These are phyloP conservation scores for Allobates femoralis DNA, from an alignment of 2,797 vertebrate genomes.

Conservation along the genomic window DNA sequence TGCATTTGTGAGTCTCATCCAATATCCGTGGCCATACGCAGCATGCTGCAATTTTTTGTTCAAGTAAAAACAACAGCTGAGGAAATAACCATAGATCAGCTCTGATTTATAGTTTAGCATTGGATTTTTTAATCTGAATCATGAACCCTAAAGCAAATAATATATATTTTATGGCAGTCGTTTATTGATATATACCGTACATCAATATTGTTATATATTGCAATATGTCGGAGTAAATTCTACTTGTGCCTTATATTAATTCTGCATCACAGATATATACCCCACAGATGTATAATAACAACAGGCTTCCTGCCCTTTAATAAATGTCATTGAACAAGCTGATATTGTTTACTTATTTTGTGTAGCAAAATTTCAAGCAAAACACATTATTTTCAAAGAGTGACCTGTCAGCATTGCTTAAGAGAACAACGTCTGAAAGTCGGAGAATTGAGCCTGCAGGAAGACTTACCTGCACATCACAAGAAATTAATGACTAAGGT, in stretches of 20 bases:
- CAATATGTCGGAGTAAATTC: background rate
- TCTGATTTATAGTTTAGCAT: no score
- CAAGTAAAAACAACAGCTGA: no score
- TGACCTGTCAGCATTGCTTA: slow-evolving; percentile 60
- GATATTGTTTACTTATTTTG: slow-evolving; percentile 52
- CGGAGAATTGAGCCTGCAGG: slow-evolving; percentile 24
- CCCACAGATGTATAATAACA: slow-evolving; percentile 49
- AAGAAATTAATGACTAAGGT: slow-evolving; percentile 53
- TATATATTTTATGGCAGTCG: background rate
- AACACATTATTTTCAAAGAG: slow-evolving; percentile 57
- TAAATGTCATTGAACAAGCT: slow-evolving; percentile 61
- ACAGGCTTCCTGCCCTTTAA: slow-evolving; percentile 46
- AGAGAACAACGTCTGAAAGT: slow-evolving; percentile 27
- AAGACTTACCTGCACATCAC: slow-evolving; percentile 55
- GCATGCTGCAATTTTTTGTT: no score
- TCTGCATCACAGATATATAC: slow-evolving; percentile 55
- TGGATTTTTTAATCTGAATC: no score
- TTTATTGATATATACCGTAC: background rate
- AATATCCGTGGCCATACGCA: no score
- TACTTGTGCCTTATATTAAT: slow-evolving; percentile 47
- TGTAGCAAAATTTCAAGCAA: slow-evolving; percentile 52
- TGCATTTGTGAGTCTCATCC: no score
- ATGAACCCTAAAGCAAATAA: background rate
- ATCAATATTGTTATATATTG: no score
- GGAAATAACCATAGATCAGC: no score